Evolutionary conservation across 2,888 invertebrate genomes (phyloP).

Genomic region (Caenorhabditis doughertyi): DNA sequence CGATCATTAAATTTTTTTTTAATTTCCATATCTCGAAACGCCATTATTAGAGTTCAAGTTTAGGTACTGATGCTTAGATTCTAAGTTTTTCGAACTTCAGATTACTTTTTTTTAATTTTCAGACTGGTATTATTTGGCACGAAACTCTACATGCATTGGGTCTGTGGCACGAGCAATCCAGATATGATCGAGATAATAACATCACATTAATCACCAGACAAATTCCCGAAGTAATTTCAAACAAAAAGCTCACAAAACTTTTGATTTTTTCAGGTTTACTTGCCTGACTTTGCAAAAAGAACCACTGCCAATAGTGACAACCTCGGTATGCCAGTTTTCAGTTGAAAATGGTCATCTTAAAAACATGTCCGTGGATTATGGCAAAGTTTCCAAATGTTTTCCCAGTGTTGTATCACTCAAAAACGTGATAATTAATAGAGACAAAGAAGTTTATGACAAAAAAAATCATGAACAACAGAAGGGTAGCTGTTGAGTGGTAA

Average conservation of each 20-base stretch:
- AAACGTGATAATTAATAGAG: constrained; percentile 5
- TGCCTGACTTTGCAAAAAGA: constrained; percentile 82
- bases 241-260: neutral
- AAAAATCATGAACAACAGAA: too few species aligned
- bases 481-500: too few species aligned
- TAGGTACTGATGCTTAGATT: too few species aligned
- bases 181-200: constrained; percentile 78
- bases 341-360: too few species aligned
- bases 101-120: too few species aligned
- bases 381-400: too few species aligned
- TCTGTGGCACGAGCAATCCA: constrained; percentile 82
- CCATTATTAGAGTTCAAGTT: too few species aligned
- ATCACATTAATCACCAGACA: constrained; percentile 71
- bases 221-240: constrained; percentile 71
- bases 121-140: constrained; percentile 79
- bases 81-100: too few species aligned
- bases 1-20: too few species aligned
- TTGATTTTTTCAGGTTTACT: constrained; percentile 72
- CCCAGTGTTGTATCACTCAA: too few species aligned
- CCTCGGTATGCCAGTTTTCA: constrained; percentile 70
- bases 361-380: too few species aligned
- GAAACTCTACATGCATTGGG: constrained; percentile 79
- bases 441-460: neutral
- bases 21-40: too few species aligned
- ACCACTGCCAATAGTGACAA: constrained; percentile 78